Percentiles rank a stretch among this genome's conserved stretches.
Evolutionary conservation across 2,113 vertebrate genomes (phyloP).

Genomic region (Engystomops pustulosus): DNA sequence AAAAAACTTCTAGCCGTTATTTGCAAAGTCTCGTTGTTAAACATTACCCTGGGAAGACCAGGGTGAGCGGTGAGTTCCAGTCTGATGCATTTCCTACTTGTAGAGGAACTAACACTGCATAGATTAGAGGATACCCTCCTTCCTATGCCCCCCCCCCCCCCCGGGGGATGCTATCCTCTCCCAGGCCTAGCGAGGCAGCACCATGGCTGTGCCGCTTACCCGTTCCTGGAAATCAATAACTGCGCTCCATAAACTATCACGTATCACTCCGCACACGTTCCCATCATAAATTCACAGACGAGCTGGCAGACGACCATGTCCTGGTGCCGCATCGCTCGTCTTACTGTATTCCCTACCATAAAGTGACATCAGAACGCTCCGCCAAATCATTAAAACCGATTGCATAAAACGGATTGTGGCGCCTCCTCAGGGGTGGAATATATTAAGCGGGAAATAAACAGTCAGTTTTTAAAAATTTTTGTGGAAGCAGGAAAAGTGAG

Average conservation of each 20-base stretch:
- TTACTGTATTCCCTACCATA: no score
- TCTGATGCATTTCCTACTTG: slow-evolving; percentile 26
- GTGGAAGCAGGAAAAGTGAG: no score
- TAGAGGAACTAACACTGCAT: slow-evolving; percentile 20
- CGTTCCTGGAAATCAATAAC: neutral
- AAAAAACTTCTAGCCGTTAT: neutral
- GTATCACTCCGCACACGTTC: neutral
- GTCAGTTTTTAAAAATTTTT: no score
- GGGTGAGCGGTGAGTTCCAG: neutral
- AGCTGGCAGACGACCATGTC: neutral
- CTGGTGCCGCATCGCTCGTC: no score
- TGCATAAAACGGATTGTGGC: no score
- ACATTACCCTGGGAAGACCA: neutral
- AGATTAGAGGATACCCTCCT: slow-evolving; percentile 36
- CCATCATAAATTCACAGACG: neutral
- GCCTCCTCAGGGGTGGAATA: no score
- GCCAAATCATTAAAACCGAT: no score
- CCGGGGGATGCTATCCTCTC: neutral
- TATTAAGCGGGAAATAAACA: no score
- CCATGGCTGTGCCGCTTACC: neutral
- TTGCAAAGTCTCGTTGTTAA: neutral
- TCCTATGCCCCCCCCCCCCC: slow-evolving; percentile 28
- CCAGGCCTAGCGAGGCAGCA: neutral
- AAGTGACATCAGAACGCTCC: no score
- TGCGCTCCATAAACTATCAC: neutral